Percentiles rank a stretch among this genome's conserved stretches.
phyloP scores from a whole-genome alignment of 2,797 vertebrate species.

The Garrulus glandarius region DNA sequence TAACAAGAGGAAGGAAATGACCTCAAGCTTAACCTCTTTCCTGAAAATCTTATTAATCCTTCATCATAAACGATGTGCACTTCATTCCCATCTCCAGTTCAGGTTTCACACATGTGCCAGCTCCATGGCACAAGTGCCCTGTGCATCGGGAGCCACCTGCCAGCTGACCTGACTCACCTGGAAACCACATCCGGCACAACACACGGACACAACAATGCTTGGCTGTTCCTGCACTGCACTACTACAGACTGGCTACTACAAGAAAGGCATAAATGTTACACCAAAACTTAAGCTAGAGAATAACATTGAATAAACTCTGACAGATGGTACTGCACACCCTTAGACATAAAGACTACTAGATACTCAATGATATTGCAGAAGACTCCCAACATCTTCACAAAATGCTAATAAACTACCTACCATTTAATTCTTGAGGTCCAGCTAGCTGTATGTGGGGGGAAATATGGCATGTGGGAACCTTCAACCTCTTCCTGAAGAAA shows the following conservation, averaged over 20 bases:
- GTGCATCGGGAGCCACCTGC: fast-evolving
- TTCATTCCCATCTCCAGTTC: background rate
- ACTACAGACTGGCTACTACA: fast-evolving
- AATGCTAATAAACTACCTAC: background rate
- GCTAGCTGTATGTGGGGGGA: background rate
- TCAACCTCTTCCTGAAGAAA: background rate
- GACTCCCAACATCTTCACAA: background rate
- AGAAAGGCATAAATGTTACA: background rate
- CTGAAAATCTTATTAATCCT: conserved; percentile 34
- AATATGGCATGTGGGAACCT: fast-evolving
- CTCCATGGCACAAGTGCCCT: fast-evolving
- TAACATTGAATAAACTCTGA: background rate
- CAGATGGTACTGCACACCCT: background rate
- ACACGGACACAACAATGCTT: fast-evolving
- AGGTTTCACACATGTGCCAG: background rate
- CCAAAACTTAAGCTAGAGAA: background rate
- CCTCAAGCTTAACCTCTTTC: conserved; percentile 59
- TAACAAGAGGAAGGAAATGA: conserved; percentile 58
- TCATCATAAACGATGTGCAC: background rate
- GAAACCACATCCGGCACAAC: background rate
- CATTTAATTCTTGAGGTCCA: background rate
- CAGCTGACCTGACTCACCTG: background rate
- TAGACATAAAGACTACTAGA: background rate
- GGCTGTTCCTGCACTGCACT: background rate
- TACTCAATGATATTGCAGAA: background rate